Conservation (phyloP, 2,797 vertebrate species). For the Falco naumanni region DNA sequence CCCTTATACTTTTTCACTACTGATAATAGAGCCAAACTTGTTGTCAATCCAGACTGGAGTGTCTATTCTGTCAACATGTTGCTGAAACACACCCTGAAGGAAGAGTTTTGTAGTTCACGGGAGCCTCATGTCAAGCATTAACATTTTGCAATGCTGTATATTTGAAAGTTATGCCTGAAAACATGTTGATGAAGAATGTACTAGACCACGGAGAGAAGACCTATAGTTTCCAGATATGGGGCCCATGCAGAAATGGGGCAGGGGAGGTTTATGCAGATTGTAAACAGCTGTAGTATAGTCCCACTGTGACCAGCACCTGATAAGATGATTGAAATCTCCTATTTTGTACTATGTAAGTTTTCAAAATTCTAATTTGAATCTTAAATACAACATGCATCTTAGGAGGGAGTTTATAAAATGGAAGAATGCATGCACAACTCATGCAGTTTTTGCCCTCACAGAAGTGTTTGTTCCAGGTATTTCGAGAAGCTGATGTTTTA, state of each 20-base stretch:
- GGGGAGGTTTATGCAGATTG: not conserved
- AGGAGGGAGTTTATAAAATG: not conserved
- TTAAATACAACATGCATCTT: not conserved
- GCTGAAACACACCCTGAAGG: conserved; percentile 39
- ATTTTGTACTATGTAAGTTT: not conserved
- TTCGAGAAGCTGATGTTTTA: not conserved
- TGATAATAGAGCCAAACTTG: not conserved
- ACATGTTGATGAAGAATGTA: not conserved
- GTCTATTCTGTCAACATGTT: conserved; percentile 16
- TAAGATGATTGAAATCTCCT: not conserved
- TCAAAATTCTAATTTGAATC: not conserved
- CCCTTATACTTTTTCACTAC: not conserved
- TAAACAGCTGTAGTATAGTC: not conserved
- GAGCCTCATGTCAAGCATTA: conserved; percentile 2
- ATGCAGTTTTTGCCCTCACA: not conserved
- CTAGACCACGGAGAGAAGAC: not conserved
- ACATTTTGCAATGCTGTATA: not conserved
- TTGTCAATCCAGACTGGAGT: not conserved
- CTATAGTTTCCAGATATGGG: not conserved
- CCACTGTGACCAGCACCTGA: not conserved
- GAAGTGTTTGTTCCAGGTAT: not conserved
- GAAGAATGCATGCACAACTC: not conserved
- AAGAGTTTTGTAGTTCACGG: conserved; percentile 3
- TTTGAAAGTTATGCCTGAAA: conserved; percentile 43
- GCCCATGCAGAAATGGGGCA: not conserved